Percentiles rank a stretch among this genome's conserved stretches.
phyloP scores from a whole-genome alignment of 1,140 invertebrate genomes.

The Prorops nasuta region DNA sequence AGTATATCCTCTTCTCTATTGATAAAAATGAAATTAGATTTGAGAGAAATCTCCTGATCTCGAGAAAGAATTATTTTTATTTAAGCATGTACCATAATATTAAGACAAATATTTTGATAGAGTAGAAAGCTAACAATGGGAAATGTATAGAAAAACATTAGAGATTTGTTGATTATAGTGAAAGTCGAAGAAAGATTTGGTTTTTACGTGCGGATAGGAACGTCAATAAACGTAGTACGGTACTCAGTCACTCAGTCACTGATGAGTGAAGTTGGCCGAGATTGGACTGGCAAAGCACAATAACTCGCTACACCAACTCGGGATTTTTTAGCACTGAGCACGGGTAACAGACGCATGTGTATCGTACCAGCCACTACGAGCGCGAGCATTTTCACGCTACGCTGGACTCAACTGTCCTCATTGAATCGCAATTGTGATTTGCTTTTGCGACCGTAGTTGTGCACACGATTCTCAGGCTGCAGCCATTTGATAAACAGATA shows the following conservation, averaged over 20 bases:
- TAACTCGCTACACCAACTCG: slow-evolving; percentile 26
- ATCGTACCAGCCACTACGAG: slow-evolving; percentile 11
- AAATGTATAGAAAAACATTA: slow-evolving; percentile 6
- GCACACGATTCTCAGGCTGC: background rate
- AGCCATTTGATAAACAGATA: too few relatives aligned
- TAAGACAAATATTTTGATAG: too few relatives aligned
- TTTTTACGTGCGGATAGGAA: slow-evolving; percentile 25
- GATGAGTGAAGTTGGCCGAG: slow-evolving; percentile 27
- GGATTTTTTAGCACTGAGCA: slow-evolving; percentile 18
- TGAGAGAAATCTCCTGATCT: too few relatives aligned
- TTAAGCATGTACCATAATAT: too few relatives aligned
- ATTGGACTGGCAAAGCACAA: slow-evolving; percentile 26
- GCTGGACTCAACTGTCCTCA: slow-evolving; percentile 14
- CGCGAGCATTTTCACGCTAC: slow-evolving; percentile 24
- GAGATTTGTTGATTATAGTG: slow-evolving; percentile 2
- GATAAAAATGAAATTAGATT: too few relatives aligned
- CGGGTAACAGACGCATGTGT: slow-evolving; percentile 15
- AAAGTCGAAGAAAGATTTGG: slow-evolving; percentile 15
- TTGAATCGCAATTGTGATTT: slow-evolving; percentile 27
- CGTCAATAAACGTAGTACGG: slow-evolving; percentile 27
- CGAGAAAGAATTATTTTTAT: too few relatives aligned
- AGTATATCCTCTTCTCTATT: too few relatives aligned
- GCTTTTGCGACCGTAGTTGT: background rate
- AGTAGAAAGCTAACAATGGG: background rate
- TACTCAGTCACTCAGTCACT: slow-evolving; percentile 24